These are phyloP conservation scores for Anarhynchus alexandrinus DNA, from an alignment of 2,113 vertebrate species.

Conservation along the genomic window DNA sequence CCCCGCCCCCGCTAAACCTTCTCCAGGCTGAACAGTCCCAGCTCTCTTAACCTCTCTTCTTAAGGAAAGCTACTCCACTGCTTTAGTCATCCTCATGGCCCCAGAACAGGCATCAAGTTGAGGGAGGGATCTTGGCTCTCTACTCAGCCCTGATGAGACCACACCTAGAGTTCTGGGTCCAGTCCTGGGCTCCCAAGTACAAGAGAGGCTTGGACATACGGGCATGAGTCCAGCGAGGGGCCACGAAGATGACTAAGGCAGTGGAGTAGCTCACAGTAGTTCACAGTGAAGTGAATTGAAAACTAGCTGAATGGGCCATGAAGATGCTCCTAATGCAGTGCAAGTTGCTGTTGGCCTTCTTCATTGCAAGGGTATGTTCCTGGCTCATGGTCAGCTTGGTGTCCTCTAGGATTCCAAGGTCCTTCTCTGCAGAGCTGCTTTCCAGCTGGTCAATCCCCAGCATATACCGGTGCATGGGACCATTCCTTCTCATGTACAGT, in stretches of 20 bases:
- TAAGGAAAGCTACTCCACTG: background rate
- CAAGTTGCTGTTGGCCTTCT: background rate
- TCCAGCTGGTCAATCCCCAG: background rate
- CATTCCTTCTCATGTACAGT: background rate
- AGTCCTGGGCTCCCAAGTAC: too few relatives aligned
- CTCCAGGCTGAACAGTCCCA: background rate
- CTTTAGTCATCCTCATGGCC: background rate
- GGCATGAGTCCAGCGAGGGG: too few relatives aligned
- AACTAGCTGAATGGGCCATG: too few relatives aligned
- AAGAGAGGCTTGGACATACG: too few relatives aligned
- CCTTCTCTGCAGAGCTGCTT: background rate
- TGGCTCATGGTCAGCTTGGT: background rate
- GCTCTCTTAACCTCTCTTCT: background rate
- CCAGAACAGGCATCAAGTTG: too few relatives aligned
- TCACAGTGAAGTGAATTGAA: too few relatives aligned
- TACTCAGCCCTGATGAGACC: too few relatives aligned
- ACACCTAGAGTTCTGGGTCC: too few relatives aligned
- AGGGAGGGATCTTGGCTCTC: too few relatives aligned
- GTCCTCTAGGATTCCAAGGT: background rate
- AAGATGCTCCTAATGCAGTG: rapidly evolving
- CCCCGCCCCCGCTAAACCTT: background rate
- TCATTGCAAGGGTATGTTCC: background rate
- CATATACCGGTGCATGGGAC: background rate
- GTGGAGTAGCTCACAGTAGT: too few relatives aligned
- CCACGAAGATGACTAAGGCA: too few relatives aligned